Evolutionary conservation across 2,797 vertebrate species (phyloP).

Genomic region (Tauraco hartlaubi): DNA sequence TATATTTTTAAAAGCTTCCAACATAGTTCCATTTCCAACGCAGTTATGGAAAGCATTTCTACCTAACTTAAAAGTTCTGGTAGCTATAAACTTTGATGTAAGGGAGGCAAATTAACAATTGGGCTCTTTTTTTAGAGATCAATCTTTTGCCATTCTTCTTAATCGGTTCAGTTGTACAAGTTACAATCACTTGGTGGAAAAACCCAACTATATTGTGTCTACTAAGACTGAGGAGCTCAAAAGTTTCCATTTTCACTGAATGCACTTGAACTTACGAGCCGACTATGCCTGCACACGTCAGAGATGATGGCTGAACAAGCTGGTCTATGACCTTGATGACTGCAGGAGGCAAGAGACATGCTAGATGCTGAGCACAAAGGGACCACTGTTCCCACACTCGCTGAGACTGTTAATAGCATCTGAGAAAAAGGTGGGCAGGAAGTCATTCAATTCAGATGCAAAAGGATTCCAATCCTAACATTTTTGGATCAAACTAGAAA

Average conservation of each 20-base stretch:
- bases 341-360: not conserved
- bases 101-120: not conserved
- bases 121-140: not conserved
- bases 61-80: not conserved
- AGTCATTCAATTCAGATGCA: not conserved
- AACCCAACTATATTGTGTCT: not conserved
- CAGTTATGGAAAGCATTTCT: not conserved
- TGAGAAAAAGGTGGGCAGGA: conserved; percentile 47
- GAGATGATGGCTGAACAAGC: not conserved
- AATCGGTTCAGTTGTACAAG: not conserved
- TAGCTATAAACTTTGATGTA: not conserved
- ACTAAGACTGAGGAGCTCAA: not conserved
- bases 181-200: not conserved
- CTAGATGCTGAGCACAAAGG: not conserved
- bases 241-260: not conserved
- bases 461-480: not conserved
- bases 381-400: not conserved
- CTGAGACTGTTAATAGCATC: not conserved
- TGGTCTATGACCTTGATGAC: not conserved
- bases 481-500: conserved; percentile 18
- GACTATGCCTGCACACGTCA: not conserved
- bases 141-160: not conserved
- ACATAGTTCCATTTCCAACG: not conserved
- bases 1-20: not conserved
- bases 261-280: not conserved